Evolutionary conservation across 2,888 invertebrate genomes (phyloP).

Genomic region (Poecilobothrus nobilitatus): DNA sequence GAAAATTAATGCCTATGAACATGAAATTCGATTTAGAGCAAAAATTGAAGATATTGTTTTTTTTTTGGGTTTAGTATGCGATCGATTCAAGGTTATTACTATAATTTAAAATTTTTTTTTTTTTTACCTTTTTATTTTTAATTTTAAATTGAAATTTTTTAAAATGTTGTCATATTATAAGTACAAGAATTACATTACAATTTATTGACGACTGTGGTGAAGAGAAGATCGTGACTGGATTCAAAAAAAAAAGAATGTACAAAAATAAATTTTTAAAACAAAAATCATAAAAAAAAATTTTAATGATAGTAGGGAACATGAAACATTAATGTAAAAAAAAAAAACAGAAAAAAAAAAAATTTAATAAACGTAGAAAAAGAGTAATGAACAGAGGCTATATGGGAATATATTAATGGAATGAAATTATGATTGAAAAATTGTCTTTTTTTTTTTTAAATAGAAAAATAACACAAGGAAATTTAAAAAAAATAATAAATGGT

Average conservation of each 20-base stretch:
- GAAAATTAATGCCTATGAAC: slow-evolving; percentile 1
- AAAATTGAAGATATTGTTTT: neutral
- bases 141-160: neutral
- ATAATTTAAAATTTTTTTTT: neutral
- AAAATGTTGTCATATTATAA: neutral
- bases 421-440: neutral
- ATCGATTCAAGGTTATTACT: slow-evolving; percentile 4
- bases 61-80: too few relatives aligned
- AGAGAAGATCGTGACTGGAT: neutral
- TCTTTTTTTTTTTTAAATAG: too few relatives aligned
- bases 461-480: neutral
- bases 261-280: too few relatives aligned
- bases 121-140: neutral
- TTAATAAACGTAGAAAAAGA: neutral
- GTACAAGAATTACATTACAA: neutral
- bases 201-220: slow-evolving; percentile 6
- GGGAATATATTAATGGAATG: neutral
- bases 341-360: neutral
- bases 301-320: neutral
- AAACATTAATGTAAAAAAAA: neutral
- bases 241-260: neutral
- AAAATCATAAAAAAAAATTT: neutral
- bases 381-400: neutral
- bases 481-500: neutral
- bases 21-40: slow-evolving; percentile 6